Conservation (phyloP, 2,113 vertebrate species). For the Condylura cristata region DNA sequence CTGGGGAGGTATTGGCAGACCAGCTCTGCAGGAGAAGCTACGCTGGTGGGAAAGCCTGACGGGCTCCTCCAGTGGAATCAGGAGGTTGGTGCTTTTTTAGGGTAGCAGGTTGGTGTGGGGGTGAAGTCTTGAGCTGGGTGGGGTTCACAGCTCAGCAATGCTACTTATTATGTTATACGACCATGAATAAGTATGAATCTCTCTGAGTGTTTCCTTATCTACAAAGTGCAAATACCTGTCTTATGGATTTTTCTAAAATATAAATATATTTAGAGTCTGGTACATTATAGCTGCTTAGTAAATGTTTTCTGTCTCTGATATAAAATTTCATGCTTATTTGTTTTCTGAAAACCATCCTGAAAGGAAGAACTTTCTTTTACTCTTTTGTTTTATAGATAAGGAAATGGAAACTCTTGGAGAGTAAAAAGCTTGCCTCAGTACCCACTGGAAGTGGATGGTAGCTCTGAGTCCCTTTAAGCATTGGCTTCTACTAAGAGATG, state of each 20-base stretch:
- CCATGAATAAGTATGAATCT: not conserved
- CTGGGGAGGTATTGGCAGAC: not conserved
- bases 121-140: not conserved
- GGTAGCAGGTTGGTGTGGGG: not conserved
- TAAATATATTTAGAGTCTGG: not conserved
- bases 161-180: not conserved
- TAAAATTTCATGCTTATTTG: not conserved
- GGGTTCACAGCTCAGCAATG: not conserved
- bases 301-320: conserved; percentile 28
- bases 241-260: not conserved
- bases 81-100: not conserved
- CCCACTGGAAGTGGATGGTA: not conserved
- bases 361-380: not conserved
- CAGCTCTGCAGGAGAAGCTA: not conserved
- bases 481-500: not conserved
- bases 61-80: not conserved
- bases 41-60: not conserved
- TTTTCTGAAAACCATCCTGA: not conserved
- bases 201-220: not conserved
- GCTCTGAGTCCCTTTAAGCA: not conserved
- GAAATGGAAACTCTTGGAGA: not conserved
- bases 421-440: not conserved
- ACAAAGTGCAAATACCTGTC: not conserved
- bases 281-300: not conserved
- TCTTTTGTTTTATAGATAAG: conserved; percentile 15